Base-by-base conservation (phyloP, 2,888 invertebrate species). In the Leptura quadrifasciata region DNA sequence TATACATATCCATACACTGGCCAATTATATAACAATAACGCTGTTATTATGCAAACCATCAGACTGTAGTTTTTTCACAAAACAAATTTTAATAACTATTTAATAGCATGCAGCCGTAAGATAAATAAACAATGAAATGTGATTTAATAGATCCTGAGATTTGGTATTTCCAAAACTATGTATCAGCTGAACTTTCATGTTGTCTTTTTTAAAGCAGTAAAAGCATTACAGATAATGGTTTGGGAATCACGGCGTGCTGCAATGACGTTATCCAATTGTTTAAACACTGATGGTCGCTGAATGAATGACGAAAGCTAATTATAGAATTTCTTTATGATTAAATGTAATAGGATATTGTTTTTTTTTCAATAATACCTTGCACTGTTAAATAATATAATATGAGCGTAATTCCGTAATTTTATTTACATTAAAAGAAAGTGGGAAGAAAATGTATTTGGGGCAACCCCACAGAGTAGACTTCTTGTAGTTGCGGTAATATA, bases 191-290 rank as follows among this genome's bases (percentile, higher is more conserved):
- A 31, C 20, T 63, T 63, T 35, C 63, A n/a, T 63, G 63, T 63
- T 24, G 24, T 63, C 31, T 63, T 27, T 35, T 63, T 31, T 63
- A 17, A 63, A 39, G 39, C 63, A 35, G 63, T 39, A 63, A 39
- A 63, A 63, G 63, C 39, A 21, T 9, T 18, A 20, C 20, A 18
- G n/a, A 63, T 21, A 8, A 67, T 27, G 12, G 17, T 54, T 54
- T 24, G 67, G 67, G 67, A 67, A 67, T 67, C 67, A 67, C 67
- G 54, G 31, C 27, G 24, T 24, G 54, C 21, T 54, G 54, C 18
- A 17, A 67, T 67, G 67, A 67, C 67, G 67, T 67, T 67, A 67
- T 54, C 31, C 67, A 54, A 67, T 67, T 67, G 67, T 67, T 67
- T 55, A 52, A 67, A 18, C 24, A 31, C 39, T 15, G 63, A 35